A percentile compares a stretch with the other conserved stretches of the same genome.
Evolutionary conservation across 2,113 vertebrate genomes (phyloP).

Genomic region (Scytalopus superciliaris): DNA sequence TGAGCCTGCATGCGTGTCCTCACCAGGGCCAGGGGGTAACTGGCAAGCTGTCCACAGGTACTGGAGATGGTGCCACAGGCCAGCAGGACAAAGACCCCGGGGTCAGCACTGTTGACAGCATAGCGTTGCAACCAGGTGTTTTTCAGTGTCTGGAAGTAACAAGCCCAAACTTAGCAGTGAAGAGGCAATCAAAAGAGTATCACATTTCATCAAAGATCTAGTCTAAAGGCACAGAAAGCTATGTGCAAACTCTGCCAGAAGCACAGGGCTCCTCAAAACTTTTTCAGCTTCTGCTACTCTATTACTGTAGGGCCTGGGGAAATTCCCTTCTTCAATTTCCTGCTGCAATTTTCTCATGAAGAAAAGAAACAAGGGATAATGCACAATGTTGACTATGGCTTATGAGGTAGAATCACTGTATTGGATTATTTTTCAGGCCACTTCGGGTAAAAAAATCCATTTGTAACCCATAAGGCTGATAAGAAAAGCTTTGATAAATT

Average conservation of each 20-base stretch:
- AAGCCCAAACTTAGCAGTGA: not conserved
- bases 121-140: slow-evolving; percentile 90
- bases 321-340: not conserved
- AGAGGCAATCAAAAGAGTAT: not conserved
- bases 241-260: not conserved
- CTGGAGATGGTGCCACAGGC: slow-evolving; percentile 95
- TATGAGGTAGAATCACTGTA: not conserved
- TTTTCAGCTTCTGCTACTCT: not conserved
- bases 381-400: not conserved
- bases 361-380: not conserved
- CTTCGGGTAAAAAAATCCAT: not conserved
- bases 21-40: slow-evolving; percentile 93
- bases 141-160: slow-evolving; percentile 85
- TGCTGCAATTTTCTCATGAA: not conserved
- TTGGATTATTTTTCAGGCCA: not conserved
- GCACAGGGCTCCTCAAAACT: not conserved
- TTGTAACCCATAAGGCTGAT: not conserved
- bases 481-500: not conserved
- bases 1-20: slow-evolving; percentile 97
- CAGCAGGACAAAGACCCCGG: slow-evolving; percentile 91
- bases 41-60: slow-evolving; percentile 93
- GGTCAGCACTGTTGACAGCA: slow-evolving; percentile 88
- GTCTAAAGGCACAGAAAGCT: not conserved
- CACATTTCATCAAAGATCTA: not conserved
- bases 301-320: not conserved